Percentiles rank a stretch among this genome's conserved stretches.
phyloP scores from a whole-genome alignment of 2,888 invertebrate genomes.

The Tetrapedia diversipes region DNA sequence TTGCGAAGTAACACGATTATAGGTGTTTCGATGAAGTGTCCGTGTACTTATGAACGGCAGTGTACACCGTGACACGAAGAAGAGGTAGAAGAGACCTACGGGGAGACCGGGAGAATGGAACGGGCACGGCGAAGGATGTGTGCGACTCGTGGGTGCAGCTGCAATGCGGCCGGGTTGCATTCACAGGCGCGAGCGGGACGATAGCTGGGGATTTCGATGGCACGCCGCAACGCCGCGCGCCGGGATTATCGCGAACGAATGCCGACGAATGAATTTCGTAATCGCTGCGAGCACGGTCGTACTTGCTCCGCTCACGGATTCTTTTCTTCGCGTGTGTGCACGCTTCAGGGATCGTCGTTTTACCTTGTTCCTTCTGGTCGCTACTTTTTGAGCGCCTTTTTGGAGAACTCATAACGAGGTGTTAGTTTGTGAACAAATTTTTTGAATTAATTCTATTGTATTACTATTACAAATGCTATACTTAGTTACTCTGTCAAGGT shows the following conservation, averaged over 20 bases:
- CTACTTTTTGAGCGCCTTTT: too few species aligned
- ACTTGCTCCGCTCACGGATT: conserved; percentile 19
- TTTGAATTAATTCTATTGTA: too few species aligned
- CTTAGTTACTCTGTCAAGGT: too few species aligned
- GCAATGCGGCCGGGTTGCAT: conserved; percentile 61
- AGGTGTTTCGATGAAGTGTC: too few species aligned
- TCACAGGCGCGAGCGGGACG: conserved; percentile 53
- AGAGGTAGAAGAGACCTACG: conserved; percentile 33
- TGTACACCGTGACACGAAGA: conserved; percentile 52
- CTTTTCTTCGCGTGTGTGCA: not conserved
- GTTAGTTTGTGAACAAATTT: too few species aligned
- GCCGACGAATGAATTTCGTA: conserved; percentile 41
- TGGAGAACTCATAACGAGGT: too few species aligned
- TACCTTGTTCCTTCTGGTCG: too few species aligned
- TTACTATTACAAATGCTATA: too few species aligned
- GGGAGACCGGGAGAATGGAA: conserved; percentile 65
- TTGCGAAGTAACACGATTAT: too few species aligned
- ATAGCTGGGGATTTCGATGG: conserved; percentile 49
- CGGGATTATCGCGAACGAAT: conserved; percentile 48
- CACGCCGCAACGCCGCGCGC: too few species aligned
- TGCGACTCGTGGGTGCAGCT: conserved; percentile 75
- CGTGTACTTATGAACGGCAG: too few species aligned
- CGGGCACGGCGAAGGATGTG: conserved; percentile 70
- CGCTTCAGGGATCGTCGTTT: too few species aligned
- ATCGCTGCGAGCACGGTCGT: conserved; percentile 28